Evolutionary conservation across 2,888 invertebrate genomes (phyloP).

Genomic region (Metallyticus violacea): DNA sequence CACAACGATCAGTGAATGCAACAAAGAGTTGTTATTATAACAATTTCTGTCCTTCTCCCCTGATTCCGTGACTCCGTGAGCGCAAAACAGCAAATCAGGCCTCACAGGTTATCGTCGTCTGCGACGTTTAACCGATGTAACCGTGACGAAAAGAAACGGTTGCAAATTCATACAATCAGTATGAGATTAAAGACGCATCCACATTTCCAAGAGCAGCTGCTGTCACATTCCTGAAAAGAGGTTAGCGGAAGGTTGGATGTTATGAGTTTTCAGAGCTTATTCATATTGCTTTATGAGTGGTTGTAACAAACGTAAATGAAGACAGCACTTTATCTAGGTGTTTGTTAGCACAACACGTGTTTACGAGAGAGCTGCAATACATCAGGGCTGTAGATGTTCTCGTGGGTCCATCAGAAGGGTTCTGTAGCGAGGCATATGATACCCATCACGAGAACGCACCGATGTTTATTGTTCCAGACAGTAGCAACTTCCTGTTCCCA

Average conservation of each 20-base stretch:
- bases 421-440: slow-evolving; percentile 1
- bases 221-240: not conserved
- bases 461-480: slow-evolving; percentile 3
- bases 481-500: slow-evolving; percentile 10
- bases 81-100: too few species aligned
- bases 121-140: too few species aligned
- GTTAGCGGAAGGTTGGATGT: too few species aligned
- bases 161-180: too few species aligned
- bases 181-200: too few species aligned
- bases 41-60: too few species aligned
- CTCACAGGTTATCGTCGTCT: too few species aligned
- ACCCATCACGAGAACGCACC: not conserved
- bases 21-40: too few species aligned
- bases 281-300: not conserved
- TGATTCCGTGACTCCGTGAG: too few species aligned
- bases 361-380: not conserved
- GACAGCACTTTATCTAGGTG: not conserved
- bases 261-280: not conserved
- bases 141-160: too few species aligned
- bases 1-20: too few species aligned
- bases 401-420: not conserved
- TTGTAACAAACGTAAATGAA: not conserved
- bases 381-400: not conserved
- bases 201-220: not conserved
- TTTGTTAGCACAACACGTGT: not conserved